These are phyloP conservation scores for Metellina segmentata DNA, from an alignment of 2,888 invertebrate genomes.

Conservation along the genomic window DNA sequence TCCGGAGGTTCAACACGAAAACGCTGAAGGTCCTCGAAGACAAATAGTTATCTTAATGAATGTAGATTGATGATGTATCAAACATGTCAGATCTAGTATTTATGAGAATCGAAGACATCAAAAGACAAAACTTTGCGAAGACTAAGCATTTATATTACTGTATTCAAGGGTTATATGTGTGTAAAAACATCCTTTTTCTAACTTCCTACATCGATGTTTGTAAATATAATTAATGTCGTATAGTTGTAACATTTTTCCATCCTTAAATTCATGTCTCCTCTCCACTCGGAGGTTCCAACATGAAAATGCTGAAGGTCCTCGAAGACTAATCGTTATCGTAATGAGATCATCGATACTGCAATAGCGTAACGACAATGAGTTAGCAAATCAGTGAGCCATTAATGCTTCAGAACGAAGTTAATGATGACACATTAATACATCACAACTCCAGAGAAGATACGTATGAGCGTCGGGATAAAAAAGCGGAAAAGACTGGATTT, in stretches of 20 bases:
- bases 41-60: too few species aligned
- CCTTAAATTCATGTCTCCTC: background rate
- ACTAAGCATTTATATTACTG: too few species aligned
- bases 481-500: background rate
- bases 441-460: background rate
- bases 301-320: constrained; percentile 23
- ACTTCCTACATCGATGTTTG: too few species aligned
- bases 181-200: too few species aligned
- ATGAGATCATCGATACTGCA: constrained; percentile 13
- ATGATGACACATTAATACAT: constrained; percentile 32
- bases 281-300: background rate
- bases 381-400: constrained; percentile 26
- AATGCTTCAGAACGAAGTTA: constrained; percentile 29
- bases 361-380: background rate
- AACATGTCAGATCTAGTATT: too few species aligned
- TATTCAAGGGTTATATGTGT: too few species aligned
- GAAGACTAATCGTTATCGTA: constrained; percentile 35
- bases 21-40: constrained; percentile 1
- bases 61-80: too few species aligned
- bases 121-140: too few species aligned
- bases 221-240: background rate
- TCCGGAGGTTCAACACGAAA: background rate
- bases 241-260: background rate
- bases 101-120: too few species aligned
- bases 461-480: background rate